phyloP scores from a whole-genome alignment of 1,140 invertebrate species.

The Drosophila carrolli region DNA sequence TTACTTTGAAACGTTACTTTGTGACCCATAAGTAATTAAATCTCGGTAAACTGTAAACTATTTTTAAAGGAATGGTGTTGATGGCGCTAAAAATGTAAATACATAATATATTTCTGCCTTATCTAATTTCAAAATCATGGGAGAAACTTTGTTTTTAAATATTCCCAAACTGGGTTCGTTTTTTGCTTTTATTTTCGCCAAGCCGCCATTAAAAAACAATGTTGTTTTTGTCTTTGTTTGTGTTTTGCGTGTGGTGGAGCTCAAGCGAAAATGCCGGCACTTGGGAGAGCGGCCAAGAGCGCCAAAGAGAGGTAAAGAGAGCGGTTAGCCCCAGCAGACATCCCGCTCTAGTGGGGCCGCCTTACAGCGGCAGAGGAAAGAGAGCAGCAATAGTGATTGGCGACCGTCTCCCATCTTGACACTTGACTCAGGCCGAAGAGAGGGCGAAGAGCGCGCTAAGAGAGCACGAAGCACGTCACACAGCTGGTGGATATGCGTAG shows the following conservation, averaged over 20 bases:
- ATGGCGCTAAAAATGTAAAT: too few relatives aligned
- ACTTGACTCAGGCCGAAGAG: slow-evolving; percentile 48
- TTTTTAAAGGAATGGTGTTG: too few relatives aligned
- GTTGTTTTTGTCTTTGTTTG: slow-evolving; percentile 31
- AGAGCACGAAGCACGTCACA: slow-evolving; percentile 48
- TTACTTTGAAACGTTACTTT: too few relatives aligned
- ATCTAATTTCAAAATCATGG: background rate
- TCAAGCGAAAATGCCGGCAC: slow-evolving; percentile 53
- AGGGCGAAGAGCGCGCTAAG: slow-evolving; percentile 7
- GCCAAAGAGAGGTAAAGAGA: slow-evolving; percentile 55
- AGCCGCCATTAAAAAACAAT: slow-evolving; percentile 62
- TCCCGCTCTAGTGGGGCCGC: slow-evolving; percentile 48
- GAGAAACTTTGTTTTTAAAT: background rate
- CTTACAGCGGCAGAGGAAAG: slow-evolving; percentile 26
- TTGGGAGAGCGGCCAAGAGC: slow-evolving; percentile 57
- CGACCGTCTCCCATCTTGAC: slow-evolving; percentile 38
- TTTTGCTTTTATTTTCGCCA: slow-evolving; percentile 33
- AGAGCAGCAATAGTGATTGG: slow-evolving; percentile 31
- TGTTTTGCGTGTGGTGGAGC: slow-evolving; percentile 34
- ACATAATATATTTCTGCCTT: too few relatives aligned
- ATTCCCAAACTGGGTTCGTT: slow-evolving; percentile 15
- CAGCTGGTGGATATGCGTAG: slow-evolving; percentile 65
- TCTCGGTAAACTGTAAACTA: too few relatives aligned
- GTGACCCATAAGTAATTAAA: too few relatives aligned
- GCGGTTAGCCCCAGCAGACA: slow-evolving; percentile 49